Evolutionary conservation across 2,888 invertebrate species (phyloP), one percentile per base, ranked within the genome.

Genomic region (Falcaria lacertinaria): DNA sequence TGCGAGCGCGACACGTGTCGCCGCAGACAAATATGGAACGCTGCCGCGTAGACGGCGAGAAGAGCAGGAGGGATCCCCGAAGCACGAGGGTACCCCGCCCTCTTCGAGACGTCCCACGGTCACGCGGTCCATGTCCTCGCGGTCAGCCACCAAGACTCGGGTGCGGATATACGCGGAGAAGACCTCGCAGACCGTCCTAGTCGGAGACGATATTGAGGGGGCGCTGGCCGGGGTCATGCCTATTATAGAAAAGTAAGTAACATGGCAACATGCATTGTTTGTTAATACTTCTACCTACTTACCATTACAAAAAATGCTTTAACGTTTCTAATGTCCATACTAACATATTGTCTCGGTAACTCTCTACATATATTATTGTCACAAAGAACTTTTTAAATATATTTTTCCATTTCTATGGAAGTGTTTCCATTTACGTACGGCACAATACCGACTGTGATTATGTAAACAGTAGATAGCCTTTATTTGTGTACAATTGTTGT

Each of bases 81-180:
- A 82, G 50, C 79, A 87, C 57, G 81, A 81, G 45, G 69, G 56
- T 34, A 76, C 79, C 4, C 83, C 86, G 14, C 83, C 85, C 1
- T 46, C 75, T 0, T 74, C 84, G 4, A 70, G 85, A 38, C 69
- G 88, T 5, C 85, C 88, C 0, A 81, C 88, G 2, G 71, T 89
- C 17, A 68, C 80, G 2, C 74, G 88, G 1, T 87, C 89, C 0
- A 64, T 67, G 17, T 87, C 88, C 0, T 81, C 88, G 5, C 76
- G 88, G 11, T 74, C 82, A 8, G 69, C 82, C 1, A 74, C 77
- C 13, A 85, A 84, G 57, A 73, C 81, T 4, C 74, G 87, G 19
- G 86, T 94, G 0, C 90, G 92, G 64, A 96, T 96, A 54, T 96
- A 95, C 73, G 95, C 96, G 56, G 96, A 96, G 78, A 94, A 91